Conservation (phyloP, 2,113 vertebrate species). For the Pseudonaja textilis region DNA sequence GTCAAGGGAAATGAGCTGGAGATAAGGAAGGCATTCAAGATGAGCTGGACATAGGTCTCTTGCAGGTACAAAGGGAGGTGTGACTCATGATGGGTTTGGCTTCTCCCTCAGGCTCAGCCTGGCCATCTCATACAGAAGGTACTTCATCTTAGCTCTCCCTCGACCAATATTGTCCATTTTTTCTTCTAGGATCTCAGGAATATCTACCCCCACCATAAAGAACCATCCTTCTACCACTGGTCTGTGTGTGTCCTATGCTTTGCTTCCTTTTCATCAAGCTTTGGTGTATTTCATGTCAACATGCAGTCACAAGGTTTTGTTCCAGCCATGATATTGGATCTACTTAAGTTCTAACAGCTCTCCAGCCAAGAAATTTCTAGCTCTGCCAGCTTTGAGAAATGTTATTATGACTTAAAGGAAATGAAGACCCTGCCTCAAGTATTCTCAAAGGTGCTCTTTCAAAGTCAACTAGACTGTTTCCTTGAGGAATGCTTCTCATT, state of each 20-base stretch:
- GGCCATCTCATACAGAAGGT: neutral
- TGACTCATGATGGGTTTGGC: neutral
- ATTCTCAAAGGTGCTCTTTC: neutral
- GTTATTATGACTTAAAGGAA: neutral
- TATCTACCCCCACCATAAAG: neutral
- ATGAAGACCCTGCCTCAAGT: neutral
- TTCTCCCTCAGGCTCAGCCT: neutral
- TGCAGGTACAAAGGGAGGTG: accelerated
- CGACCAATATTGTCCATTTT: neutral
- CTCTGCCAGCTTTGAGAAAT: neutral
- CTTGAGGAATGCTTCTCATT: neutral
- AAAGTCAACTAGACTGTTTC: neutral
- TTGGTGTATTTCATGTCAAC: neutral
- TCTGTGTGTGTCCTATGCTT: neutral
- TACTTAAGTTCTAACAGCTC: neutral
- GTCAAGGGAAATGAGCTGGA: neutral
- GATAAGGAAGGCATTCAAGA: neutral
- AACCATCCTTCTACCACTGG: neutral
- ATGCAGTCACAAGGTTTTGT: neutral
- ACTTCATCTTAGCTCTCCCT: neutral
- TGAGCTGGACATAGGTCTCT: neutral
- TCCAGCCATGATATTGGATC: neutral
- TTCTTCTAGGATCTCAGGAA: neutral
- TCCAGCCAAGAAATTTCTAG: neutral
- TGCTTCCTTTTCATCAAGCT: neutral